A percentile compares a stretch with the other conserved stretches of the same genome.
phyloP scores from a whole-genome alignment of 2,113 vertebrate species.

The Phocoena sinus region DNA sequence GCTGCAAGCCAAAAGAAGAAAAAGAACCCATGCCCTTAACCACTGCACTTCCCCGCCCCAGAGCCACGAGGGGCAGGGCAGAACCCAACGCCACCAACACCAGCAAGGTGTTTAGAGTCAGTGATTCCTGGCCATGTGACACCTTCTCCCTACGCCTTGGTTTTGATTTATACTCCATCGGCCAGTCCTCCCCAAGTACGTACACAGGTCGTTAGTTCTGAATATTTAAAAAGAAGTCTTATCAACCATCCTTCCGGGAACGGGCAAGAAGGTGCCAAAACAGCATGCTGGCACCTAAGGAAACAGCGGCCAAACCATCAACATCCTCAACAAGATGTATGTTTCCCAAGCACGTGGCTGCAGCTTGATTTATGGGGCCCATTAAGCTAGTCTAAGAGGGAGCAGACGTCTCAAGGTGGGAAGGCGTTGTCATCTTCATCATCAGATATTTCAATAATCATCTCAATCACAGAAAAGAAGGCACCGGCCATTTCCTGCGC shows the following conservation, averaged over 20 bases:
- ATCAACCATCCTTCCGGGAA: constrained; percentile 18
- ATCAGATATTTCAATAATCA: neutral
- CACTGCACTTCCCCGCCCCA: neutral
- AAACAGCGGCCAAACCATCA: constrained; percentile 28
- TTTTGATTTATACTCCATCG: constrained; percentile 62
- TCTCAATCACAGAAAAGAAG: constrained; percentile 7
- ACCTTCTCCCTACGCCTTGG: constrained; percentile 16
- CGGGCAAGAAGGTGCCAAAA: neutral
- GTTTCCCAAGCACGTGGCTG: neutral
- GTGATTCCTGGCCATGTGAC: neutral
- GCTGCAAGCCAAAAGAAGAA: neutral
- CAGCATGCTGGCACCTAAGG: neutral
- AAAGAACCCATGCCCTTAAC: neutral
- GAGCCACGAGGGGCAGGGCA: neutral
- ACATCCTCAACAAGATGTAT: neutral
- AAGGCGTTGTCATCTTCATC: neutral
- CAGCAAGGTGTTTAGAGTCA: neutral
- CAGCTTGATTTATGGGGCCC: neutral
- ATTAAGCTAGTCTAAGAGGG: neutral
- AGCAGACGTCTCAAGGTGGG: neutral
- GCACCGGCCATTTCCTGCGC: constrained; percentile 38
- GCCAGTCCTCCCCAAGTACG: constrained; percentile 35
- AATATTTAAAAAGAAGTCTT: constrained; percentile 63
- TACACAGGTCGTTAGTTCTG: constrained; percentile 39
- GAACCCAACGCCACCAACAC: neutral